Conservation (phyloP, 2,113 vertebrate genomes). For the Protobothrops mucrosquamatus region DNA sequence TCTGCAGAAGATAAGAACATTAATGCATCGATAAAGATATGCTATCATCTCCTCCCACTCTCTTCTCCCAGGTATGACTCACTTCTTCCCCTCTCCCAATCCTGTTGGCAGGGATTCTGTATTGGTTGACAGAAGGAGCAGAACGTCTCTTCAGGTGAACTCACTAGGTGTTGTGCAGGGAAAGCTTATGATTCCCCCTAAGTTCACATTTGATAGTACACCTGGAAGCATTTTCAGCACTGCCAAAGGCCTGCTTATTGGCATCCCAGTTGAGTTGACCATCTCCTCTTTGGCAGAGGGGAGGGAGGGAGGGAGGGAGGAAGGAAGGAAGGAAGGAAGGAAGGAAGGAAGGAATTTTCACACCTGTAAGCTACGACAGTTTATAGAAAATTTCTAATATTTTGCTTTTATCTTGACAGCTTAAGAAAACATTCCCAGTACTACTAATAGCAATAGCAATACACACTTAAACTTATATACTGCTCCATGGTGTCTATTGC, state of each 20-base stretch:
- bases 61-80: not conserved
- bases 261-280: not conserved
- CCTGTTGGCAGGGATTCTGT: not conserved
- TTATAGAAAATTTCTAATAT: no score
- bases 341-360: no score
- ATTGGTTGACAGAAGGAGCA: not conserved
- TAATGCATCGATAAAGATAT: not conserved
- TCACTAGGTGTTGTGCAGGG: not conserved
- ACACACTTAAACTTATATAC: no score
- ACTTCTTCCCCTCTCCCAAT: not conserved
- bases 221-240: not conserved
- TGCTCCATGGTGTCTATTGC: no score
- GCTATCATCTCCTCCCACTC: not conserved
- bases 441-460: no score
- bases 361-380: no score
- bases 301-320: no score
- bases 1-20: not conserved
- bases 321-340: no score
- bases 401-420: no score
- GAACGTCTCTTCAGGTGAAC: not conserved
- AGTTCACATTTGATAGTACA: not conserved
- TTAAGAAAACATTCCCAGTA: no score
- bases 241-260: not conserved
- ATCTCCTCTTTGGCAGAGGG: not conserved
- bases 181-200: not conserved